Conservation (phyloP, 2,888 invertebrate species). For the Bellardia bayeri region DNA sequence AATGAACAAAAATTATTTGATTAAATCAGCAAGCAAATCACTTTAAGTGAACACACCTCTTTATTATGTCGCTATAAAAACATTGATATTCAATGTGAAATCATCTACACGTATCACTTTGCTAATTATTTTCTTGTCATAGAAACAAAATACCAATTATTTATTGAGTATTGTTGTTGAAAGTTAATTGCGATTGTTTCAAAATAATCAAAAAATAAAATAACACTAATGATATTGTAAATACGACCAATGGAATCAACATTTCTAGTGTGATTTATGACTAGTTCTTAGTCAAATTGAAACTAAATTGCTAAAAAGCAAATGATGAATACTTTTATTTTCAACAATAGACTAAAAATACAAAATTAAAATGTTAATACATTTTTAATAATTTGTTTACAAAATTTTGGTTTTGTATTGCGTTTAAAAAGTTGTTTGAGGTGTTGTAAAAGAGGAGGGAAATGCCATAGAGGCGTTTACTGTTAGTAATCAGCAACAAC, state of each 20-base stretch:
- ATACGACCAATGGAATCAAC: slow-evolving; percentile 77
- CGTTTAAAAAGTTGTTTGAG: slow-evolving; percentile 11
- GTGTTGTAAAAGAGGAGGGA: background rate
- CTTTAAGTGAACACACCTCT: slow-evolving; percentile 7
- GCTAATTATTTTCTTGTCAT: slow-evolving; percentile 22
- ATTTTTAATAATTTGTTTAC: slow-evolving; percentile 14
- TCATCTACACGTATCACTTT: background rate
- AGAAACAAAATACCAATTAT: slow-evolving; percentile 37
- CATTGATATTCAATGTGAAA: background rate
- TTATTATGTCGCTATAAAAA: background rate
- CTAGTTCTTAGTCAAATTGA: background rate
- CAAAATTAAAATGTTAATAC: background rate
- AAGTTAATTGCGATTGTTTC: slow-evolving; percentile 76
- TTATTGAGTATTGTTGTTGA: slow-evolving; percentile 37
- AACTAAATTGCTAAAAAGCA: slow-evolving; percentile 24
- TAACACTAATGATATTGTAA: slow-evolving; percentile 78
- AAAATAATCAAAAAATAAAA: slow-evolving; percentile 79
- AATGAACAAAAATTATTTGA: background rate
- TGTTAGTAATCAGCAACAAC: slow-evolving; percentile 2
- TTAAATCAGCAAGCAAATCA: background rate
- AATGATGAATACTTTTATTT: background rate
- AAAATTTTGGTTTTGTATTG: background rate
- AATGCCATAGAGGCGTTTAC: slow-evolving; percentile 18
- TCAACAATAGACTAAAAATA: background rate
- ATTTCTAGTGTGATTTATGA: slow-evolving; percentile 68